Evolutionary conservation across 37 sponge, comb jelly and placozoan genomes (phyloP).

Genomic region (Beroe ovata): DNA sequence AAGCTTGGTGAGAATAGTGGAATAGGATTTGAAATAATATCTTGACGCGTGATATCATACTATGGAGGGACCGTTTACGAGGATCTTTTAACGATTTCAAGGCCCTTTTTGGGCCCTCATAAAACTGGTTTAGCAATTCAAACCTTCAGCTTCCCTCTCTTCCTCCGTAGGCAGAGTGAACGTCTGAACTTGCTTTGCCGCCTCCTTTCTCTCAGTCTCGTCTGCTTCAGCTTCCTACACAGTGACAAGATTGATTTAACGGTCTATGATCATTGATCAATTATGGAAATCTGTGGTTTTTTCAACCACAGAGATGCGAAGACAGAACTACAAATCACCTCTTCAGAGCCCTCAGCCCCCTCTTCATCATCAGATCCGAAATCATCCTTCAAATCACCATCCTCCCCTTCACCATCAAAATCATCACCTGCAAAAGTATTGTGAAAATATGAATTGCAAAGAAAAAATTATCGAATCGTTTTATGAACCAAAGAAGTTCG

Average conservation of each 20-base stretch:
- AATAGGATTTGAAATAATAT: too few relatives aligned
- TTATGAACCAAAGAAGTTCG: too few relatives aligned
- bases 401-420: constrained; percentile 14
- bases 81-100: too few relatives aligned
- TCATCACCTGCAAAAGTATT: constrained; percentile 24
- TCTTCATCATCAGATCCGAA: constrained; percentile 69
- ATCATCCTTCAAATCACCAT: constrained; percentile 23
- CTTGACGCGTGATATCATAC: too few relatives aligned
- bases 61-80: too few relatives aligned
- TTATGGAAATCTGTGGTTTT: too few relatives aligned
- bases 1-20: too few relatives aligned
- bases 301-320: background rate
- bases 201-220: constrained; percentile 68
- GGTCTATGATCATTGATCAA: too few relatives aligned
- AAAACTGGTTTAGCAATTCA: background rate
- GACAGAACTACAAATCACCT: background rate
- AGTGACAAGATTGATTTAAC: background rate
- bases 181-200: constrained; percentile 49
- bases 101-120: too few relatives aligned
- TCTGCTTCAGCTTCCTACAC: constrained; percentile 43
- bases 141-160: constrained; percentile 73
- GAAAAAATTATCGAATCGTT: too few relatives aligned
- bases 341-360: background rate
- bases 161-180: constrained; percentile 78
- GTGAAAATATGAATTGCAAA: too few relatives aligned